These are phyloP conservation scores for Ormyrus pomaceus DNA, from an alignment of 2,888 invertebrate species.

Conservation along the genomic window DNA sequence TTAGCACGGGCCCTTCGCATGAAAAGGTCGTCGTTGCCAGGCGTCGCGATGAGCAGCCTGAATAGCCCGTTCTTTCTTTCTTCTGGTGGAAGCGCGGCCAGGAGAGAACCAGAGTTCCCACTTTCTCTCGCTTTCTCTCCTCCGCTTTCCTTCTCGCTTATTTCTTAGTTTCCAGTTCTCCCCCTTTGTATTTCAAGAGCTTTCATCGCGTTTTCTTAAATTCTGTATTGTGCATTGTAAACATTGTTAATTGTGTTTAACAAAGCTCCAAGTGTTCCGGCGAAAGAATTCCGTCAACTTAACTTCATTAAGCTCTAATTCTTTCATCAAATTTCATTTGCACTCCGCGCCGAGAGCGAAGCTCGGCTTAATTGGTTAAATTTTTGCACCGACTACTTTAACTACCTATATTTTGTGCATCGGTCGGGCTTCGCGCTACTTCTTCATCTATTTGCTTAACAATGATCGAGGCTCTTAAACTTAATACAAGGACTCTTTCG, in stretches of 20 bases:
- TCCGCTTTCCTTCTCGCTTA: neutral
- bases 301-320: neutral
- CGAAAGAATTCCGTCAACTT: constrained; percentile 4
- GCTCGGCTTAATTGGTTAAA: too few species aligned
- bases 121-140: neutral
- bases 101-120: neutral
- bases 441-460: too few species aligned
- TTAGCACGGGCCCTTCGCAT: constrained; percentile 39
- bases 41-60: neutral
- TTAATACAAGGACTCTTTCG: too few species aligned
- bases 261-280: neutral
- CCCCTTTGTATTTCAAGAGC: neutral
- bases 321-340: too few species aligned
- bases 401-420: too few species aligned
- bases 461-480: too few species aligned
- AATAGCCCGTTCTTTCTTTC: constrained; percentile 6
- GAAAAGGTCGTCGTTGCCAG: constrained; percentile 33
- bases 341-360: too few species aligned
- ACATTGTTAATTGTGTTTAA: constrained; percentile 26
- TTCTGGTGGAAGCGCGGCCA: neutral
- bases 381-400: too few species aligned
- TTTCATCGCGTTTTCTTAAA: constrained; percentile 1
- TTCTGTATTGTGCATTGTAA: neutral
- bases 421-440: too few species aligned
- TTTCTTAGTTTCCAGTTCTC: neutral